Evolutionary conservation across 2,797 vertebrate species (phyloP), one percentile per base, ranked within the genome.

Genomic region (Sciaenops ocellatus): DNA sequence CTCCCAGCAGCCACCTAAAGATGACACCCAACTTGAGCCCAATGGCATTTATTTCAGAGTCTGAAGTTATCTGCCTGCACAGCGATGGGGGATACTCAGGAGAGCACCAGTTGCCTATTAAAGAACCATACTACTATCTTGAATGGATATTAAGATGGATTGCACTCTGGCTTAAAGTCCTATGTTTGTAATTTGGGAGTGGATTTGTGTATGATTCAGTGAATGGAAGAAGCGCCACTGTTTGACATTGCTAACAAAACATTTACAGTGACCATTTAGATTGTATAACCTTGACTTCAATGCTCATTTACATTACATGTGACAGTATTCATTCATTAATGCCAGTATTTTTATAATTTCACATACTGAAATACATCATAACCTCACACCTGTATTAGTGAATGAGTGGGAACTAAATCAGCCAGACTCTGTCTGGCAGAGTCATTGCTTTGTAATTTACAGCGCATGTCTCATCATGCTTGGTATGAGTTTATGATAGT

Each of bases 1-100:
- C 96, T 98, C 57, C 96, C 96, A 82, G 95, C 96, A 89, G 83
- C 59, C 69, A 85, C 78, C 41, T 90, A 80, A 90, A 79, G 54
- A 79, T 10, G 72, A 70, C 46, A 76, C 64, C 80, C 68, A 54
- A 82, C 66, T 64, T 6, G 10, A 34, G 55, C 48, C 71, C 15
- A 3, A 55, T 85, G 62, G 73, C 62, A 82, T 73, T 83, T 46
- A 68, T 65, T 82, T 46, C 2, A 11, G 62, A 72, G 44, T 69
- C 55, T 60, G 73, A 78, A 24, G 60, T 68, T 76, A 28, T 55
- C 76, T 56, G 56, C 55, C 73, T 54, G 34, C 74, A 67, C 67
- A 57, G 48, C 63, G 15, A 38, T 57, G 52, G 70, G 69, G 50
- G 62, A 72, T 24, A 69, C 65, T 85, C 83, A 74, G 82, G 80